These are phyloP conservation scores for Thymelicus lineola DNA, from an alignment of 2,888 invertebrate genomes.

Conservation along the genomic window DNA sequence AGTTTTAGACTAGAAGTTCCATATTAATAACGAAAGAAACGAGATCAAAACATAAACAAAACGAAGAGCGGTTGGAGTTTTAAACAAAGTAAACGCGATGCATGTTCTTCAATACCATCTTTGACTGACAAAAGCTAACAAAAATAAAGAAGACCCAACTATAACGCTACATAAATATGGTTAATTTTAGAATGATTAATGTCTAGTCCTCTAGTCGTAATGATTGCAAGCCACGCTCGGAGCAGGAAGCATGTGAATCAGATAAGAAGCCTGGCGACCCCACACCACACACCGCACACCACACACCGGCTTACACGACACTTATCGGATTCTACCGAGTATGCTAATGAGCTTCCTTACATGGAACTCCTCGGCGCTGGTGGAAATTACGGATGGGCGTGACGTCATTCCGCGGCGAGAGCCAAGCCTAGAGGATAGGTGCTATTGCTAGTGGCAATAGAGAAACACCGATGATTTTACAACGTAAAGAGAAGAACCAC, in stretches of 20 bases:
- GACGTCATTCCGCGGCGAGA: conserved; percentile 12
- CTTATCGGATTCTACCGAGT: conserved; percentile 24
- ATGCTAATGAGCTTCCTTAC: conserved; percentile 24
- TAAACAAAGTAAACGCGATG: too few species aligned
- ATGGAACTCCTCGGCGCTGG: conserved; percentile 10
- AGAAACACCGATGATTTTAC: not conserved
- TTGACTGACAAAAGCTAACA: too few species aligned
- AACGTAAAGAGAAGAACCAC: too few species aligned
- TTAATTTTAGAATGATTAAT: not conserved
- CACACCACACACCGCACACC: conserved; percentile 10
- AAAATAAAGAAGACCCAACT: not conserved
- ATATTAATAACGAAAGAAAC: too few species aligned
- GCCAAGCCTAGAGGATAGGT: not conserved
- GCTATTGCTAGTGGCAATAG: not conserved
- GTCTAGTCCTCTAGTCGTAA: not conserved
- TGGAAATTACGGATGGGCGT: conserved; percentile 15
- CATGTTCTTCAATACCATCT: too few species aligned
- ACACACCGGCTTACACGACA: conserved; percentile 6
- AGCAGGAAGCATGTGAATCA: conserved; percentile 27
- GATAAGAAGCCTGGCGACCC: conserved; percentile 16
- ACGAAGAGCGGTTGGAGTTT: too few species aligned
- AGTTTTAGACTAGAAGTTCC: too few species aligned
- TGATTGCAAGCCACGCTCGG: not conserved
- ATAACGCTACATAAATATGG: not conserved
- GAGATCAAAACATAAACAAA: too few species aligned